Conservation (phyloP, 2,797 vertebrate genomes). For the Euphonia xanthogaster region DNA sequence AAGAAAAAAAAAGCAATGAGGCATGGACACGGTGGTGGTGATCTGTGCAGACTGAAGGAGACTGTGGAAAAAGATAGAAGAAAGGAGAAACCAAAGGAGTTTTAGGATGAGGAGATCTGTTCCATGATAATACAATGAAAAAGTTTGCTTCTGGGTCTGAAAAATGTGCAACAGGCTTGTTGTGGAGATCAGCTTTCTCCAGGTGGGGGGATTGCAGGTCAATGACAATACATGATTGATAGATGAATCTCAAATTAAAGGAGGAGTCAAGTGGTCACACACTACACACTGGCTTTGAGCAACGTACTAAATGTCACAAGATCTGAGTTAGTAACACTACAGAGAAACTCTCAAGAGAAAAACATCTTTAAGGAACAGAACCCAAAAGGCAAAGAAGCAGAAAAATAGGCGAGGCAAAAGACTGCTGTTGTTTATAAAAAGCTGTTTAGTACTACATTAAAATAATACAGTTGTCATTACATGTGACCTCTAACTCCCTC, state of each 20-base stretch:
- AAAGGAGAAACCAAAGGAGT: background rate
- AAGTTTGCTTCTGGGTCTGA: background rate
- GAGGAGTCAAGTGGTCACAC: background rate
- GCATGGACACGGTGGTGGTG: background rate
- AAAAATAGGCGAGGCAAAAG: background rate
- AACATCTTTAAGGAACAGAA: background rate
- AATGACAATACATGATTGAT: background rate
- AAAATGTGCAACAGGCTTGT: background rate
- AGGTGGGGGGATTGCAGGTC: background rate
- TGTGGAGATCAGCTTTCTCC: background rate
- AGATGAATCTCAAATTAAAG: background rate
- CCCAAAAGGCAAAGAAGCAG: background rate
- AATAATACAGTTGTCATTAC: background rate
- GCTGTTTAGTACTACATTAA: background rate
- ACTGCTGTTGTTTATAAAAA: background rate
- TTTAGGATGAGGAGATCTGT: background rate
- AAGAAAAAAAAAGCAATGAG: background rate
- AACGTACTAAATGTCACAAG: background rate
- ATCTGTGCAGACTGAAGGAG: background rate
- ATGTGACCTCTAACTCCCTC: background rate
- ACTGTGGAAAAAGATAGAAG: background rate
- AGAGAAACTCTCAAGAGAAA: background rate
- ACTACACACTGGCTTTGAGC: accelerated
- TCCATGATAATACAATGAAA: background rate
- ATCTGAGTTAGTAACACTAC: background rate